Evolutionary conservation across 2,888 invertebrate genomes (phyloP), one percentile per base, ranked within the genome.

Genomic region (Unio delphinus): DNA sequence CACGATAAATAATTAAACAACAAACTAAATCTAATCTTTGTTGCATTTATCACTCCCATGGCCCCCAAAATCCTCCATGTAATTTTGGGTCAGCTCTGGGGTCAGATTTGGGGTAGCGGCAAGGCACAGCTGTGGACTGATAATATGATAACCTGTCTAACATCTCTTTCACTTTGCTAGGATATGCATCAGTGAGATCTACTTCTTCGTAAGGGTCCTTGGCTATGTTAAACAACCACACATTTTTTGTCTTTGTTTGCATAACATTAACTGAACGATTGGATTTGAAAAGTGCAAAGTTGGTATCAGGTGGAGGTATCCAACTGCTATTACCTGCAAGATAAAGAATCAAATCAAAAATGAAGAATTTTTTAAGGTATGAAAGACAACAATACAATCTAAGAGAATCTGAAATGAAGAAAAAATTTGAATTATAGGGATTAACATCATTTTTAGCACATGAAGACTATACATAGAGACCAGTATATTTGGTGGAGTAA

Each of bases 151-250:
- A 66, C n/a, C 77, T 61, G 54, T 72, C 69, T 57, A 83, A 70
- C 55, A 83, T 64, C 56, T 57, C 20, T 11, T 59, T 63, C 18
- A 80, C 81, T 26, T 80, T 58, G 28, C 73, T 72, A 55, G 76
- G 72, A 26, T 70, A 34, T 26, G 56, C 34, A 17, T 57, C 64
- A 18, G 79, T 77, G 20, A 83, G 61, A 66, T 83, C 83, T 34
- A 68, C 61, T 18, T 65, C 59, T 67, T 83, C 83, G 20, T 65
- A 58, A 8, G 83, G 83, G 65, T 83, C 83, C 20, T 70, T 66
- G 15, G 65, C 67, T 17, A 83, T 72, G 69, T 83, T 74, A 64
- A 83, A 83, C 71, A 83, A 71, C 81, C 83, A 83, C 20, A 83
- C 15, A 56, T 83, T 83, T 65, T 83, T 63, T 17, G 63, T 55